A percentile compares a stretch with the other conserved stretches of the same genome.
phyloP scores from a whole-genome alignment of 2,797 vertebrate genomes.

The Sebastes cheni region DNA sequence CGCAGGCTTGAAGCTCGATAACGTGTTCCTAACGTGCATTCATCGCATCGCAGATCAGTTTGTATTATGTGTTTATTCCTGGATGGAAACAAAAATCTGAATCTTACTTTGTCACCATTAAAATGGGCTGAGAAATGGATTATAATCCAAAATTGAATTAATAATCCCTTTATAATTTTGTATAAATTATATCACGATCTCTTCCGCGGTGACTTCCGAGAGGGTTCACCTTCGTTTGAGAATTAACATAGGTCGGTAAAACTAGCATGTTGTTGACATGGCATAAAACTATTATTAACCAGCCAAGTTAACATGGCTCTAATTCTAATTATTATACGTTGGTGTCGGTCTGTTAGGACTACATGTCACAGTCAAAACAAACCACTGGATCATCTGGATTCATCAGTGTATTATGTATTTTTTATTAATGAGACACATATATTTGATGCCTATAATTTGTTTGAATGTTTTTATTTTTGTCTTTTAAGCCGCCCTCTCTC shows the following conservation, averaged over 20 bases:
- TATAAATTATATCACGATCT: constrained; percentile 2
- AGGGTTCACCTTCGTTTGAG: constrained; percentile 23
- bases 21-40: constrained; percentile 6
- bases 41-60: constrained; percentile 1
- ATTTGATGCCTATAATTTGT: constrained; percentile 73
- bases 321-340: constrained; percentile 32
- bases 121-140: constrained; percentile 2
- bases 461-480: constrained; percentile 67
- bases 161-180: constrained; percentile 3
- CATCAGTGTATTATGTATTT: constrained; percentile 43
- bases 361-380: constrained; percentile 40
- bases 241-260: constrained; percentile 22
- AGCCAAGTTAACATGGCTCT: constrained; percentile 13
- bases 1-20: constrained; percentile 2
- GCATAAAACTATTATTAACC: constrained; percentile 14
- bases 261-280: constrained; percentile 34
- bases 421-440: constrained; percentile 55
- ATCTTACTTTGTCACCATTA: not conserved
- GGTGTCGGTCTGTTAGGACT: constrained; percentile 28
- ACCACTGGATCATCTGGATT: constrained; percentile 47
- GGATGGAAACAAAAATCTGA: constrained; percentile 5
- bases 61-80: constrained; percentile 29
- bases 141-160: not conserved
- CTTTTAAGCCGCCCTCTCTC: constrained; percentile 48
- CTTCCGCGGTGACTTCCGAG: constrained; percentile 12